Conservation (phyloP, 2,888 invertebrate species). For the Augiades crinisus region DNA sequence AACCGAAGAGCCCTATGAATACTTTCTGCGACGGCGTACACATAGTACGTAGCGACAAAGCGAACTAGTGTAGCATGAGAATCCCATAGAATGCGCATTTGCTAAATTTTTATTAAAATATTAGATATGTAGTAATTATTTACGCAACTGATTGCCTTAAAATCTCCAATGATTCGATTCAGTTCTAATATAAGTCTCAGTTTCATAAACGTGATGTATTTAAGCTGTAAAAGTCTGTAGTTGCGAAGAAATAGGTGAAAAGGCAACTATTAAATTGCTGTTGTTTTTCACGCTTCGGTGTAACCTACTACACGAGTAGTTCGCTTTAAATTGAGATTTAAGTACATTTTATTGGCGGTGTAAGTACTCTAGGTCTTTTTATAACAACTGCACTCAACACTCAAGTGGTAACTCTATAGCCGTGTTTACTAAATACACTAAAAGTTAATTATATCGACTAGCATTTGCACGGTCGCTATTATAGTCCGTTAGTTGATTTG, state of each 20-base stretch:
- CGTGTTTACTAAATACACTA: constrained; percentile 23
- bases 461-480: not conserved
- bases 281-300: not conserved
- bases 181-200: no score
- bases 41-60: no score
- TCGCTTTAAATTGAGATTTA: constrained; percentile 19
- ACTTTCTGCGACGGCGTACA: not conserved
- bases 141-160: no score
- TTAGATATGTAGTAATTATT: no score
- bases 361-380: constrained; percentile 13
- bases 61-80: not conserved
- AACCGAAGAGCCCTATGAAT: not conserved
- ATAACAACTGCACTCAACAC: constrained; percentile 18
- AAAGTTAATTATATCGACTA: constrained; percentile 23
- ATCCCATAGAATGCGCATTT: not conserved
- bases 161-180: no score
- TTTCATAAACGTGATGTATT: no score
- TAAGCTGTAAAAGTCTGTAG: no score
- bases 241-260: not conserved
- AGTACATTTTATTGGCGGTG: constrained; percentile 19
- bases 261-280: not conserved
- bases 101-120: no score
- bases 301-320: not conserved
- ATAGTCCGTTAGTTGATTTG: constrained; percentile 5
- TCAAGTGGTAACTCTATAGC: constrained; percentile 18